These are phyloP conservation scores for Paratilapia polleni DNA, from an alignment of 2,113 vertebrate genomes.

Conservation along the genomic window DNA sequence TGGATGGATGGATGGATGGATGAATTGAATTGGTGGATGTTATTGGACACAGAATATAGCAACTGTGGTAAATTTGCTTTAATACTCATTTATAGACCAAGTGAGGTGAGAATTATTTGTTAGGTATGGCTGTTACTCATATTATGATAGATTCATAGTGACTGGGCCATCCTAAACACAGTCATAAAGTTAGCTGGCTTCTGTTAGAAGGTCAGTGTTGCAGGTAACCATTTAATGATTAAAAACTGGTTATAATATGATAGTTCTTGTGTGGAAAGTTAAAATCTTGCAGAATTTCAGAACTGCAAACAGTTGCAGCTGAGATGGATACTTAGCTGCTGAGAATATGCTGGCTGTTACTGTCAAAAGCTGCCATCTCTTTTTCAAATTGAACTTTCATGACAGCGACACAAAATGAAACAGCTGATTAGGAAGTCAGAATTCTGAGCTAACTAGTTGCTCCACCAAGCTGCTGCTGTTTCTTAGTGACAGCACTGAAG, in stretches of 20 bases:
- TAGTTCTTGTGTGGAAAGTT: not conserved
- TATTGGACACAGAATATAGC: too few relatives aligned
- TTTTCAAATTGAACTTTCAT: not conserved
- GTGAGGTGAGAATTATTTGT: too few relatives aligned
- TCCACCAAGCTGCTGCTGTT: not conserved
- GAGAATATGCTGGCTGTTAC: not conserved
- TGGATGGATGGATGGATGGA: too few relatives aligned
- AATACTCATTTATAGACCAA: too few relatives aligned
- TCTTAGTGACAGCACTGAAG: constrained; percentile 18
- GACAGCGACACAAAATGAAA: constrained; percentile 13
- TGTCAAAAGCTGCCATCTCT: not conserved
- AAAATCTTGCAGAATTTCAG: not conserved
- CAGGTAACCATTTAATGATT: too few relatives aligned
- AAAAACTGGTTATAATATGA: not conserved
- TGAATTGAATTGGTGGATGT: too few relatives aligned
- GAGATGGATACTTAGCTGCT: not conserved
- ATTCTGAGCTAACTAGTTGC: constrained; percentile 17
- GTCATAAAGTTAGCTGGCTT: not conserved
- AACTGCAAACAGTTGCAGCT: not conserved
- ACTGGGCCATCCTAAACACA: not conserved
- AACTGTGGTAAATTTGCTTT: too few relatives aligned
- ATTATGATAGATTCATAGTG: not conserved
- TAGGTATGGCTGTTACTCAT: too few relatives aligned
- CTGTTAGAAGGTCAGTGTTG: not conserved
- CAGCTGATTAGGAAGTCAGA: constrained; percentile 28